A percentile compares a stretch with the other conserved stretches of the same genome.
These are phyloP conservation scores for Rhinolophus ferrumequinum DNA, from an alignment of 2,113 vertebrate genomes.

Conservation along the genomic window DNA sequence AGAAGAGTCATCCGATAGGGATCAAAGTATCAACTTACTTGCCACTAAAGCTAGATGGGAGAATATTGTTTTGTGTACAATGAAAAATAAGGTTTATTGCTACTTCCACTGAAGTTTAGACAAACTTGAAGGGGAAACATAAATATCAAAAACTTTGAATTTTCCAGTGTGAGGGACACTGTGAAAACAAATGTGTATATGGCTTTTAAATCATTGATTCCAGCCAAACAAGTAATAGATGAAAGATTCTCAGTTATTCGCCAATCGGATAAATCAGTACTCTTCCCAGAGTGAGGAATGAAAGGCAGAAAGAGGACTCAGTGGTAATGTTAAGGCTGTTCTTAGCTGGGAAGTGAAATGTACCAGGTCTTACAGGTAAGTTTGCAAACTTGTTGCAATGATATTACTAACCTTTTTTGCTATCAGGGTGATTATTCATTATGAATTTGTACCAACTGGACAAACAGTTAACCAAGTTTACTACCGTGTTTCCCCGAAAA, in stretches of 20 bases:
- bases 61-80: neutral
- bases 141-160: neutral
- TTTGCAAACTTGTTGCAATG: no score
- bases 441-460: no score
- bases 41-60: neutral
- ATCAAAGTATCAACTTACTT: constrained; percentile 48
- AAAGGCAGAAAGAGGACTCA: neutral
- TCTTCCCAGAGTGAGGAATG: neutral
- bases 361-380: no score
- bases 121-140: neutral
- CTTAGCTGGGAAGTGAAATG: neutral
- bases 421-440: no score
- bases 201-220: neutral
- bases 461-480: no score
- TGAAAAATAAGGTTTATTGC: neutral
- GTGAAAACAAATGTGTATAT: neutral
- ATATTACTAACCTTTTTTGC: no score
- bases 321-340: neutral
- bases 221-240: neutral
- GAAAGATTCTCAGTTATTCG: neutral
- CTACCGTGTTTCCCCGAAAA: no score
- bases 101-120: neutral
- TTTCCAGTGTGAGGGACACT: neutral
- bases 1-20: neutral
- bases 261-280: neutral